Evolutionary conservation across 2,113 vertebrate genomes (phyloP).

Genomic region (Leucopsar rothschildi): DNA sequence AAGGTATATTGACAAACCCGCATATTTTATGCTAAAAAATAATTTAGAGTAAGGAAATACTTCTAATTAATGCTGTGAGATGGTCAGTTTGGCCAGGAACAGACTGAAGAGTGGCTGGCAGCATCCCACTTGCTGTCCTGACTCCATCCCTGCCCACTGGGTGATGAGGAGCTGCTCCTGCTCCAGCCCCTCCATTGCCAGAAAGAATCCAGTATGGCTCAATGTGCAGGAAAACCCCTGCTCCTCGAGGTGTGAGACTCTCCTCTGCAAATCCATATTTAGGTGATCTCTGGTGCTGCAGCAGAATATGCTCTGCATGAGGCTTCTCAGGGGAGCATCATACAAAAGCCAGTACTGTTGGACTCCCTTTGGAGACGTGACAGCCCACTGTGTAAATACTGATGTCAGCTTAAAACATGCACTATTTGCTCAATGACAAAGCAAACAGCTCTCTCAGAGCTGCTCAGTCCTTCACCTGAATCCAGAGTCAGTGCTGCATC

Average conservation of each 20-base stretch:
- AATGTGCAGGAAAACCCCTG: accelerated
- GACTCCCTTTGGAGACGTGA: neutral
- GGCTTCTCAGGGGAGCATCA: neutral
- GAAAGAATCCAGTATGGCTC: neutral
- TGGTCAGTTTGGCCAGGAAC: neutral
- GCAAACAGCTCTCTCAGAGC: neutral
- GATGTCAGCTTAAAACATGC: neutral
- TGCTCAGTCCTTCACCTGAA: neutral
- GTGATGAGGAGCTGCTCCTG: neutral
- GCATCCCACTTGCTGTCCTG: neutral
- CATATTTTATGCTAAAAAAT: neutral
- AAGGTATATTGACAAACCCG: neutral
- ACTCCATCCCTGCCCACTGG: neutral
- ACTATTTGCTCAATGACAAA: neutral
- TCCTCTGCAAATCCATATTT: accelerated
- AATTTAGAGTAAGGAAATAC: neutral
- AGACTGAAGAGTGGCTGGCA: neutral
- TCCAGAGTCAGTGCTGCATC: accelerated
- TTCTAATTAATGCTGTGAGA: neutral
- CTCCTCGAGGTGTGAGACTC: neutral
- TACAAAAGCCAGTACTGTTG: accelerated
- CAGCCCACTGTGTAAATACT: neutral
- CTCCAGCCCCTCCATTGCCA: neutral
- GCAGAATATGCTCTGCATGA: neutral
- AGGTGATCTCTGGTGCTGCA: accelerated